A percentile compares a stretch with the other conserved stretches of the same genome.
Evolutionary conservation across 1,140 invertebrate genomes (phyloP).

Genomic region (Apocrypta bakeri): DNA sequence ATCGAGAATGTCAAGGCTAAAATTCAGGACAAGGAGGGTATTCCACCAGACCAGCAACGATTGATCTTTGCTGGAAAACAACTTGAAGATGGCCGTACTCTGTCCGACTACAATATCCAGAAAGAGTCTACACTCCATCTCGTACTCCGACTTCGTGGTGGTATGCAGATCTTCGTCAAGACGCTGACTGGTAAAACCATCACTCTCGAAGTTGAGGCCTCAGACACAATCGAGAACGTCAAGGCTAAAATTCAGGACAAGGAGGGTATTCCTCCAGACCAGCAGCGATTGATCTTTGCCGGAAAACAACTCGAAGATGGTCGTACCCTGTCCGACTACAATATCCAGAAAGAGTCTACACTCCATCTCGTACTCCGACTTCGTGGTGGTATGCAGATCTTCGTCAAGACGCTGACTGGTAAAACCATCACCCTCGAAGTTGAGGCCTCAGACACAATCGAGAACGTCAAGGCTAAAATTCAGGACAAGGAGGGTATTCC

Average conservation of each 20-base stretch:
- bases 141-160: conserved; percentile 80
- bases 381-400: conserved; percentile 82
- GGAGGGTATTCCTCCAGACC: conserved; percentile 79
- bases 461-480: conserved; percentile 87
- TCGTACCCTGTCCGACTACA: conserved; percentile 83
- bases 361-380: conserved; percentile 82
- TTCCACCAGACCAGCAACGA: conserved; percentile 83
- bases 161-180: conserved; percentile 84
- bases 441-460: conserved; percentile 84
- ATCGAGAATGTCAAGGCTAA: conserved; percentile 88
- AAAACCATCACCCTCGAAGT: conserved; percentile 85
- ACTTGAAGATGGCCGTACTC: conserved; percentile 86
- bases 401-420: conserved; percentile 83
- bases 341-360: conserved; percentile 78
- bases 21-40: conserved; percentile 84
- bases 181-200: conserved; percentile 83
- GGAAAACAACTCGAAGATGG: conserved; percentile 86
- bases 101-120: conserved; percentile 88
- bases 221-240: conserved; percentile 83
- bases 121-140: conserved; percentile 88
- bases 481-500: conserved; percentile 84
- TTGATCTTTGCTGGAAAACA: conserved; percentile 88
- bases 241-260: conserved; percentile 85
- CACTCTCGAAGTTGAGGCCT: conserved; percentile 81
- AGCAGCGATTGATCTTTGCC: conserved; percentile 80